These are phyloP conservation scores for Phaethornis superciliosus DNA, from an alignment of 2,113 vertebrate genomes.

Conservation along the genomic window DNA sequence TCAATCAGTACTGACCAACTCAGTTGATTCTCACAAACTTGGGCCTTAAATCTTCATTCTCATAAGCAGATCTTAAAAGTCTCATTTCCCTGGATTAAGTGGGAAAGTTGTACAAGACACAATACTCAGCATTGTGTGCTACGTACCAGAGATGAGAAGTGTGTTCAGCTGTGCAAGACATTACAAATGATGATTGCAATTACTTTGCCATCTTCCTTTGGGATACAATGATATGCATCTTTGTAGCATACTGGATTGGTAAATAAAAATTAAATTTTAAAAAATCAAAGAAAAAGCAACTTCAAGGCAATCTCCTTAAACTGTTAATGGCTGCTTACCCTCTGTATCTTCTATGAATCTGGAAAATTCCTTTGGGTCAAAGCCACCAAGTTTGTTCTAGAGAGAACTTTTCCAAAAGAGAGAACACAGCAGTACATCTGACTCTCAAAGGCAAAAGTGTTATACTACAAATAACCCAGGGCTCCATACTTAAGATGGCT, in stretches of 20 bases:
- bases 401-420: neutral
- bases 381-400: neutral
- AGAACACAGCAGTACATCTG: rapidly evolving
- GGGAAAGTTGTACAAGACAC: neutral
- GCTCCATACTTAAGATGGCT: rapidly evolving
- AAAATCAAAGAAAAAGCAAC: neutral
- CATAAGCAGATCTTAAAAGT: neutral
- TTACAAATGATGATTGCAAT: neutral
- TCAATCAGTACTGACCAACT: neutral
- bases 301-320: neutral
- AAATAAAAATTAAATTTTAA: neutral
- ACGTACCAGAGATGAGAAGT: neutral
- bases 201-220: neutral
- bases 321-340: neutral
- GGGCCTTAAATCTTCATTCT: neutral
- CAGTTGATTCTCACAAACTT: neutral
- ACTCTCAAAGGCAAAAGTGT: neutral
- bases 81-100: neutral
- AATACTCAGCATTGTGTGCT: neutral
- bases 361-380: neutral
- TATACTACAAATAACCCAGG: neutral
- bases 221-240: rapidly evolving
- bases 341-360: neutral
- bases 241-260: neutral
- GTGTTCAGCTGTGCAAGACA: neutral